Evolutionary conservation across 2,888 invertebrate genomes (phyloP).

Genomic region (Meteorus cinctellus): DNA sequence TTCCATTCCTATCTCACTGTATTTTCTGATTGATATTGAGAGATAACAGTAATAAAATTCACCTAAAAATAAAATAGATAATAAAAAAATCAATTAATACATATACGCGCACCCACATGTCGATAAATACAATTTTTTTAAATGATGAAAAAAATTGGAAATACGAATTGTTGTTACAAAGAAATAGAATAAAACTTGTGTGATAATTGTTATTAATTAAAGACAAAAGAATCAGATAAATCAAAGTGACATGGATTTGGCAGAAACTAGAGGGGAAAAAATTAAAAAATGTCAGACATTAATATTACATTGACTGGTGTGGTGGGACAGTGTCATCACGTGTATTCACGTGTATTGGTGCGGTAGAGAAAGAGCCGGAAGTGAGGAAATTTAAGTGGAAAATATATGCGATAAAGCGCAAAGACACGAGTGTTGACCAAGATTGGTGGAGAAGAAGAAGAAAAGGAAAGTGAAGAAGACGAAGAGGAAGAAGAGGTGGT

Average conservation of each 20-base stretch:
- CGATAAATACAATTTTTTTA: not conserved
- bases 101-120: not conserved
- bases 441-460: constrained; percentile 34
- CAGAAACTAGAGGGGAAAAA: not conserved
- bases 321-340: constrained; percentile 43
- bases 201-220: not conserved
- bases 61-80: not conserved
- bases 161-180: not conserved
- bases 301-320: constrained; percentile 29
- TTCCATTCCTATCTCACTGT: not conserved
- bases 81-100: not conserved
- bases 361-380: constrained; percentile 42
- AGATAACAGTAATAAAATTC: not conserved
- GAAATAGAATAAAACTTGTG: not conserved
- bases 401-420: constrained; percentile 8
- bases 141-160: constrained; percentile 10
- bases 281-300: constrained; percentile 28
- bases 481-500: constrained; percentile 37
- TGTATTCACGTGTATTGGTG: constrained; percentile 38
- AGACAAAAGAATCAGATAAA: not conserved
- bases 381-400: constrained; percentile 25
- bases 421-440: not conserved
- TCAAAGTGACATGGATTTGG: not conserved
- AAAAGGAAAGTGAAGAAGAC: constrained; percentile 8
- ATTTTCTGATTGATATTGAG: not conserved